phyloP scores from a whole-genome alignment of 1,140 invertebrate species.

The Triops cancriformis region DNA sequence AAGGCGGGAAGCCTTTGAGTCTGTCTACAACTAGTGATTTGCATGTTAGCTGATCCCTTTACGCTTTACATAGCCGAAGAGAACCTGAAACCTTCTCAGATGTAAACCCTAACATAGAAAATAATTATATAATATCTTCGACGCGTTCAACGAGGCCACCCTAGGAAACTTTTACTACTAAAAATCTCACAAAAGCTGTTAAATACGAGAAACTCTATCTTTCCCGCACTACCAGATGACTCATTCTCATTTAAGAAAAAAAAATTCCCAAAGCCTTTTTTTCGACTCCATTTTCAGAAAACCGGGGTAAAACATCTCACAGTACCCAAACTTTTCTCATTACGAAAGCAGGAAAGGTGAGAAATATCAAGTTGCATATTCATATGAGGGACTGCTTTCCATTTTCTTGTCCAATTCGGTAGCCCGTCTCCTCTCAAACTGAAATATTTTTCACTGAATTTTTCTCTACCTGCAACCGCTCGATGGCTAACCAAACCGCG shows the following conservation, averaged over 20 bases:
- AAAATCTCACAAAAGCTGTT: not conserved
- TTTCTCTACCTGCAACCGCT: not conserved
- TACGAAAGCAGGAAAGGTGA: not conserved
- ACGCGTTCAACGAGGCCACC: not conserved
- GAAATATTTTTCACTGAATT: not conserved
- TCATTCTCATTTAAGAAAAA: too few species aligned
- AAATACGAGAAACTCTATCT: not conserved
- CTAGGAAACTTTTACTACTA: not conserved
- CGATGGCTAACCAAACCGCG: not conserved
- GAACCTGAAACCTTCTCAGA: not conserved
- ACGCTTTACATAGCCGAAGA: not conserved
- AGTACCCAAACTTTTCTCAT: too few species aligned
- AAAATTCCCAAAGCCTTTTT: too few species aligned
- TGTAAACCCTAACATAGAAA: not conserved
- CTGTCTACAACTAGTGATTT: slow-evolving; percentile 6
- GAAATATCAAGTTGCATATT: slow-evolving; percentile 2
- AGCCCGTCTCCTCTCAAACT: not conserved
- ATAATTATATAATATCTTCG: not conserved
- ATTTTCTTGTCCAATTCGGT: not conserved
- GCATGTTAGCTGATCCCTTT: slow-evolving; percentile 9
- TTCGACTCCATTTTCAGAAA: too few species aligned
- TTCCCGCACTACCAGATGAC: too few species aligned
- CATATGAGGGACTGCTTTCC: not conserved
- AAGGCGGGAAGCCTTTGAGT: slow-evolving; percentile 9
- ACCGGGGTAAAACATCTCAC: too few species aligned